Conservation (phyloP, 2,113 vertebrate genomes). For the Ageneiosus marmoratus region DNA sequence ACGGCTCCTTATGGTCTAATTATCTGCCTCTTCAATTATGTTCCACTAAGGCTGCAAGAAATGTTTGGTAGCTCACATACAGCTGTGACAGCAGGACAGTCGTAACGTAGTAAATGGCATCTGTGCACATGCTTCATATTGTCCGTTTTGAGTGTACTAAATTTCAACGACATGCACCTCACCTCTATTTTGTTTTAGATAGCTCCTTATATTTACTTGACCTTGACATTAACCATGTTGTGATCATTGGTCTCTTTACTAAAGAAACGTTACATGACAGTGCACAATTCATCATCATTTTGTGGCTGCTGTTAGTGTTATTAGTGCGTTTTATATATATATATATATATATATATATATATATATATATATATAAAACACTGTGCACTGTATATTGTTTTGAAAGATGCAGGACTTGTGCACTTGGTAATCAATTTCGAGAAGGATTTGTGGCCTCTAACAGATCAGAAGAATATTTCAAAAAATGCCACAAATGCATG, state of each 20-base stretch:
- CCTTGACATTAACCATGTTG: constrained; percentile 4
- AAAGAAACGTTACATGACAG: neutral
- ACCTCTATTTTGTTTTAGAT: neutral
- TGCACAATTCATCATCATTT: neutral
- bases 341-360: no score
- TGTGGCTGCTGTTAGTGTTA: neutral
- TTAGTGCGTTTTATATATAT: no score
- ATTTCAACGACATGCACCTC: neutral
- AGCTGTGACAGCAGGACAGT: neutral
- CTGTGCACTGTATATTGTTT: neutral
- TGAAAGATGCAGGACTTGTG: neutral
- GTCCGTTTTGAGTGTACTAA: neutral
- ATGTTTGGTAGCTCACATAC: neutral
- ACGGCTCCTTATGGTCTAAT: neutral
- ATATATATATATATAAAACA: neutral
- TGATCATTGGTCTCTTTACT: neutral
- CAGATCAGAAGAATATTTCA: neutral
- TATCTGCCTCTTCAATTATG: neutral
- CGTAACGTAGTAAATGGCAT: neutral
- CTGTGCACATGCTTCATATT: constrained; percentile 2
- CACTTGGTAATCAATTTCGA: neutral
- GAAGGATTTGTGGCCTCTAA: neutral
- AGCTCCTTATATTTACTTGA: neutral
- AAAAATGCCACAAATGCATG: neutral
- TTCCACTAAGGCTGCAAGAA: neutral